These are phyloP conservation scores for Fratercula arctica DNA, from an alignment of 2,797 vertebrate genomes.

Conservation along the genomic window DNA sequence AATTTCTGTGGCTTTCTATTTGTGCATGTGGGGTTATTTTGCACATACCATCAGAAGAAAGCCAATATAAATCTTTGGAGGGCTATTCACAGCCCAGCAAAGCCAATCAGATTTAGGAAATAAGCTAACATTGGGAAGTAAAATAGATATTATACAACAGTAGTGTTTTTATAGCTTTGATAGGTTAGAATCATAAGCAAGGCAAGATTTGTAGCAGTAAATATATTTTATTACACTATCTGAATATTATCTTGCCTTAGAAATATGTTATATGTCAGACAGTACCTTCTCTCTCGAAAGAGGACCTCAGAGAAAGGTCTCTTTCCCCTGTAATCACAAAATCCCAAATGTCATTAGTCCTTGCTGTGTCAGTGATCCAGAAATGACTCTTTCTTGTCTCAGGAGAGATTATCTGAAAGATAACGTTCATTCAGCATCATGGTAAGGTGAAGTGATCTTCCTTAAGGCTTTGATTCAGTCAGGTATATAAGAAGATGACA, in stretches of 20 bases:
- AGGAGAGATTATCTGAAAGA: not conserved
- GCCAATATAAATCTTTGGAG: not conserved
- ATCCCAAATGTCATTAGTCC: not conserved
- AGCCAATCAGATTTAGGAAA: not conserved
- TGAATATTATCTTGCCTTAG: not conserved
- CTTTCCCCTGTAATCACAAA: not conserved
- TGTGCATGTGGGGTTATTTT: not conserved
- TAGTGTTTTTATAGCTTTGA: not conserved
- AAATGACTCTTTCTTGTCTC: not conserved
- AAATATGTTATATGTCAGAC: not conserved
- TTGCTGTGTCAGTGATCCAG: not conserved
- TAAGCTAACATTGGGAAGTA: not conserved
- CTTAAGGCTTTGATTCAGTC: not conserved
- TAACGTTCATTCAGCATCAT: not conserved
- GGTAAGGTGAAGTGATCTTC: not conserved
- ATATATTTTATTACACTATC: not conserved
- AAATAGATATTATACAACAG: not conserved
- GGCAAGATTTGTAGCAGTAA: not conserved
- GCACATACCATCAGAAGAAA: not conserved
- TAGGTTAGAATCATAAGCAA: not conserved
- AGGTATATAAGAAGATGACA: not conserved
- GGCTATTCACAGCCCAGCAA: not conserved
- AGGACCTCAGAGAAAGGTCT: not conserved
- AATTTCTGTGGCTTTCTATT: not conserved
- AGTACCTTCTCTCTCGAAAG: not conserved